Percentiles rank a stretch among this genome's conserved stretches.
Conservation (phyloP, 1,140 invertebrate genomes). For the Babylonia areolata region DNA sequence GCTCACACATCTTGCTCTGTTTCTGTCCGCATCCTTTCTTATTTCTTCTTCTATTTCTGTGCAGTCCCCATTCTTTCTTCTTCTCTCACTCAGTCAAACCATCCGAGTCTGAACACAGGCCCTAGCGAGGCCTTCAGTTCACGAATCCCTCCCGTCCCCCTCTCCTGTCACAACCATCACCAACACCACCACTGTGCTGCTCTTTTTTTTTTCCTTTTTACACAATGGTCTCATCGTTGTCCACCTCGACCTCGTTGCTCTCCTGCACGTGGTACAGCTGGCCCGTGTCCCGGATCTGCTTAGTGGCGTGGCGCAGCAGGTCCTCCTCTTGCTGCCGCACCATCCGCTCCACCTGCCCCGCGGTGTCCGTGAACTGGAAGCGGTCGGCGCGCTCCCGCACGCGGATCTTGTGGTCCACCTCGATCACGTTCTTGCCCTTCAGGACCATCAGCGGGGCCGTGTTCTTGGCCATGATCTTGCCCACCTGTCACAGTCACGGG, state of each 20-base stretch:
- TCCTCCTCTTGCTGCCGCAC: slow-evolving; percentile 66
- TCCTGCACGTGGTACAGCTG: slow-evolving; percentile 68
- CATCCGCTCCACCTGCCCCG: slow-evolving; percentile 61
- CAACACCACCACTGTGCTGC: too few relatives aligned
- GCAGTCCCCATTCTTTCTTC: too few relatives aligned
- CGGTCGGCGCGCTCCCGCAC: slow-evolving; percentile 62
- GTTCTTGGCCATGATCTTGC: slow-evolving; percentile 68
- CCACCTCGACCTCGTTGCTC: slow-evolving; percentile 60
- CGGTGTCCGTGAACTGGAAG: slow-evolving; percentile 63
- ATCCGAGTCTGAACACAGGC: too few relatives aligned
- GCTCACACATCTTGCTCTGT: too few relatives aligned
- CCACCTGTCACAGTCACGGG: too few relatives aligned
- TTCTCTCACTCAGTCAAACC: too few relatives aligned
- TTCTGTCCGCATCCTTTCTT: too few relatives aligned
- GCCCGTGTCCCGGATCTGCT: slow-evolving; percentile 69
- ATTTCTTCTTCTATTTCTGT: too few relatives aligned
- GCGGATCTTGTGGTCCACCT: slow-evolving; percentile 68
- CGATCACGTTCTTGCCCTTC: slow-evolving; percentile 71
- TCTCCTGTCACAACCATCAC: too few relatives aligned
- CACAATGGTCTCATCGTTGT: slow-evolving; percentile 63
- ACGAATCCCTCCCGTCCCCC: too few relatives aligned
- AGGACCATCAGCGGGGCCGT: slow-evolving; percentile 62
- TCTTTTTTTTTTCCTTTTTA: slow-evolving; percentile 8
- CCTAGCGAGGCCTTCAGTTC: too few relatives aligned
- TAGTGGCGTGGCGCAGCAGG: slow-evolving; percentile 62